These are phyloP conservation scores for Zosterops hypoxanthus DNA, from an alignment of 2,113 vertebrate genomes.

Conservation along the genomic window DNA sequence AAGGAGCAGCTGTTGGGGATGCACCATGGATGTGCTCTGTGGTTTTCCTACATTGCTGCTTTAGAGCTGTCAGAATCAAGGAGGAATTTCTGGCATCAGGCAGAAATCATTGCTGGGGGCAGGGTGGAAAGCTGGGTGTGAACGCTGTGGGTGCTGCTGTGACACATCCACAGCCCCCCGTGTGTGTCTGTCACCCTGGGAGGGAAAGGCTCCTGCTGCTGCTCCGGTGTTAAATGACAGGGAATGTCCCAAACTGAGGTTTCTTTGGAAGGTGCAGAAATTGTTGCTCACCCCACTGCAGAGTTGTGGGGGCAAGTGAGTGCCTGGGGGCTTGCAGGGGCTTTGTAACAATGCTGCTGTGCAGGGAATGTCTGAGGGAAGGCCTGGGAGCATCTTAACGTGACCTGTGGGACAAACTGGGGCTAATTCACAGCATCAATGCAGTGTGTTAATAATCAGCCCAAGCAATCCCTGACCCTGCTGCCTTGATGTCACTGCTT, in stretches of 20 bases:
- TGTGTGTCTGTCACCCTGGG: fast-evolving
- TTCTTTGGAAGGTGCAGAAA: neutral
- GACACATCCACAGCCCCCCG: neutral
- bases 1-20: neutral
- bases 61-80: neutral
- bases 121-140: neutral
- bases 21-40: fast-evolving
- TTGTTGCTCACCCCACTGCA: neutral
- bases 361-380: neutral
- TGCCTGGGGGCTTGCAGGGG: neutral
- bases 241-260: neutral
- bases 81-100: neutral
- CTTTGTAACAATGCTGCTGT: neutral
- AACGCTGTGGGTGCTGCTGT: neutral
- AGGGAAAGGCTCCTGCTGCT: neutral
- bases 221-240: neutral
- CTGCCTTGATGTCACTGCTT: neutral
- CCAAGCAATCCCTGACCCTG: neutral
- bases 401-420: neutral
- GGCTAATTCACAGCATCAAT: neutral
- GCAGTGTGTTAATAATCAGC: conserved; percentile 20
- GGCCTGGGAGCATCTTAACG: neutral
- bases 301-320: neutral
- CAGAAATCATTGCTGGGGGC: fast-evolving
- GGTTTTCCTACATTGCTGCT: fast-evolving